Evolutionary conservation across 2,113 vertebrate genomes (phyloP).

Genomic region (Psammodynastes pulverulentus): DNA sequence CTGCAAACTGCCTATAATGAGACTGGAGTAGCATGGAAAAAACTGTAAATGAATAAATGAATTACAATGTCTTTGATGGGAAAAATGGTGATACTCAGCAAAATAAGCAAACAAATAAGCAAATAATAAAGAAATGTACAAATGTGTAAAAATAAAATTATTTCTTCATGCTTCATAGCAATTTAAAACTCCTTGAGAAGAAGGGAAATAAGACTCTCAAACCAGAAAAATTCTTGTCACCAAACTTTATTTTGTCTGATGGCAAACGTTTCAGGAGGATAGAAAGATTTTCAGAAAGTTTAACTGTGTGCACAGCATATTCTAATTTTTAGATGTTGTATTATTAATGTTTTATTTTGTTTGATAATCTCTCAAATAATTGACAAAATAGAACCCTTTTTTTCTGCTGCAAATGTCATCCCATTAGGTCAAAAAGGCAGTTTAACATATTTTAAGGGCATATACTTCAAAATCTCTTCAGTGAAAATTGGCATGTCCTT

Average conservation of each 20-base stretch:
- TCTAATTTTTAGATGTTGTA: neutral
- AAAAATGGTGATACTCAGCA: neutral
- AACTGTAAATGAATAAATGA: neutral
- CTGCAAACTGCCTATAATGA: neutral
- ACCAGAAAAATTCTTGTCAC: neutral
- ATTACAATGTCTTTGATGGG: neutral
- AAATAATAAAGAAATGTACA: neutral
- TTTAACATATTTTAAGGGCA: neutral
- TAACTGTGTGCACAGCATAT: neutral
- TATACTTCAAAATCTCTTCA: neutral
- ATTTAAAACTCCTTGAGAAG: neutral
- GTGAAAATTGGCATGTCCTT: neutral
- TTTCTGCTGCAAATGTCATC: neutral
- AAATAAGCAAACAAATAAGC: neutral
- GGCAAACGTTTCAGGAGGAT: neutral
- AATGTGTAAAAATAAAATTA: neutral
- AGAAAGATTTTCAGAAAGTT: neutral
- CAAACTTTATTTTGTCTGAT: neutral
- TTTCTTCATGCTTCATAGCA: neutral
- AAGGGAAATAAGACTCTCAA: neutral
- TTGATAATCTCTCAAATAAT: neutral
- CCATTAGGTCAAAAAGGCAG: neutral
- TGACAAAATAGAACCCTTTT: neutral
- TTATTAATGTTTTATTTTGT: neutral
- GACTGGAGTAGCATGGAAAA: neutral